Conservation (phyloP, 2,797 vertebrate genomes). For the Crossoptilon crossoptilon region DNA sequence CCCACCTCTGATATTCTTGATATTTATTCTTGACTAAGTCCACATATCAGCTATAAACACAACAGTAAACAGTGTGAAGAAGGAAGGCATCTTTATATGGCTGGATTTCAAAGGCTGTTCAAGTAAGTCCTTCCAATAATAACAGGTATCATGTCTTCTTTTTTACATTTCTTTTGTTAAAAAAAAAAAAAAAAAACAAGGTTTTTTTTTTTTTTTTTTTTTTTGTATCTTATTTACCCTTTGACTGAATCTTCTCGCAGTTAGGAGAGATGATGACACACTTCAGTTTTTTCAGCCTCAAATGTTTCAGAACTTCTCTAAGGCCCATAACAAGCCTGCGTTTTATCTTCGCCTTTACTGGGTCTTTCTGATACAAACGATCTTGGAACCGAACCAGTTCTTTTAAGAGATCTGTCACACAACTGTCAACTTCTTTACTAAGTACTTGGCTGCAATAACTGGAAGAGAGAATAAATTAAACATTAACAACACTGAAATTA, state of each 20-base stretch:
- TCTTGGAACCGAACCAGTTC: slow-evolving; percentile 98
- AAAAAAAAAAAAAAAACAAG: background rate
- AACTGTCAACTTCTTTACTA: slow-evolving; percentile 95
- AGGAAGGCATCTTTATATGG: background rate
- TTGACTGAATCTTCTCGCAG: slow-evolving; percentile 95
- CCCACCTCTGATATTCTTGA: background rate
- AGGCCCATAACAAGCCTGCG: slow-evolving; percentile 95
- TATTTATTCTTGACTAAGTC: no score
- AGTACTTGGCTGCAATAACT: slow-evolving; percentile 98
- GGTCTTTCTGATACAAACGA: slow-evolving; percentile 96
- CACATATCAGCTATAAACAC: background rate
- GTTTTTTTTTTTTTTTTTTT: background rate
- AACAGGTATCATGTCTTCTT: background rate
- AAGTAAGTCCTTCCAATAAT: background rate
- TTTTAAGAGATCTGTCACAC: slow-evolving; percentile 90
- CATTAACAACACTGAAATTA: background rate
- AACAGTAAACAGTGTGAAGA: background rate
- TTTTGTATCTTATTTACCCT: slow-evolving; percentile 83
- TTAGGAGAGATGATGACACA: slow-evolving; percentile 97
- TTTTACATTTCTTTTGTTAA: background rate
- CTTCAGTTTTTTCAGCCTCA: slow-evolving; percentile 94
- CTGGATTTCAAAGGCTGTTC: background rate
- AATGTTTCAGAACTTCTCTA: slow-evolving; percentile 94
- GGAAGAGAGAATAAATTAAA: slow-evolving; percentile 13
- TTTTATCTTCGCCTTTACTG: slow-evolving; percentile 96